phyloP scores from a whole-genome alignment of 2,113 vertebrate species.

The Petrocephalus microphthalmus region DNA sequence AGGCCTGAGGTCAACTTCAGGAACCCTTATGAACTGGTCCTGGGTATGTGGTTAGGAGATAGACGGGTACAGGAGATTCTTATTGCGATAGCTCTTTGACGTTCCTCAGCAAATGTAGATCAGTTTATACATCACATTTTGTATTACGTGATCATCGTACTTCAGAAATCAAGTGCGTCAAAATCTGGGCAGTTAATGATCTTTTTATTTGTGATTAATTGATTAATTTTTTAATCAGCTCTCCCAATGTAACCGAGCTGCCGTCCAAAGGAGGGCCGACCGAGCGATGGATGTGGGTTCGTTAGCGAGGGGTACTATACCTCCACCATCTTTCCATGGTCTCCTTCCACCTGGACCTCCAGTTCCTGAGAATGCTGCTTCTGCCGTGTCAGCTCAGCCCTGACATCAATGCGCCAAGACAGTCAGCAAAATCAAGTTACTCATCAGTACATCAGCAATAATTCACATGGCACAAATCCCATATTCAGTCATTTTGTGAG shows the following conservation, averaged over 20 bases:
- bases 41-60: not conserved
- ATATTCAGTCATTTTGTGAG: not conserved
- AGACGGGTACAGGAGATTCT: not conserved
- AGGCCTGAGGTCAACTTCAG: not conserved
- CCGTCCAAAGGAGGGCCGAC: not conserved
- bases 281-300: not conserved
- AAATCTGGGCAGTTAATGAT: not conserved
- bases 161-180: not conserved
- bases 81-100: not conserved
- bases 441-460: not conserved
- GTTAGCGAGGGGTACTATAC: slow-evolving; percentile 50
- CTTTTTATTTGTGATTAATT: not conserved
- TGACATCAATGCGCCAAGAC: slow-evolving; percentile 45
- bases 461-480: not conserved
- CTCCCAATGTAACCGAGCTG: not conserved
- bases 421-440: not conserved
- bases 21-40: not conserved
- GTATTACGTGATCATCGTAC: not conserved
- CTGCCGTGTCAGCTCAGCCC: slow-evolving; percentile 76
- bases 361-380: slow-evolving; percentile 76
- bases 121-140: not conserved
- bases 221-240: not conserved
- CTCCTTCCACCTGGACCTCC: slow-evolving; percentile 69
- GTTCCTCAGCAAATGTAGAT: not conserved
- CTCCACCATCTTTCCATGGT: slow-evolving; percentile 71